A percentile compares a stretch with the other conserved stretches of the same genome.
Evolutionary conservation across 2,797 vertebrate genomes (phyloP).

Genomic region (Bucorvus abyssinicus): DNA sequence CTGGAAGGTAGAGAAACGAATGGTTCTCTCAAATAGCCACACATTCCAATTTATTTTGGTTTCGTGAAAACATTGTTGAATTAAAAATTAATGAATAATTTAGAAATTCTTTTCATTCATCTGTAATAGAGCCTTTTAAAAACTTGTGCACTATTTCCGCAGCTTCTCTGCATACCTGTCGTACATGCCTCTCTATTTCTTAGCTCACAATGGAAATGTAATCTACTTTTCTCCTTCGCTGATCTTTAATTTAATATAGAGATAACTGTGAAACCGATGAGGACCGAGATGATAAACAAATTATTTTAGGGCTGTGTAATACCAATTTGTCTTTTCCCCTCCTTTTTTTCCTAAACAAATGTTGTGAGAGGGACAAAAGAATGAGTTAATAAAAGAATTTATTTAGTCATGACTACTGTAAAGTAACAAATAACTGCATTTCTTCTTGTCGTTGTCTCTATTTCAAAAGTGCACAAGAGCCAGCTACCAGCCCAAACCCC

Average conservation of each 20-base stretch:
- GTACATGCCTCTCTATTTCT: background rate
- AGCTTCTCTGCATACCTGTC: background rate
- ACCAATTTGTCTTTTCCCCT: background rate
- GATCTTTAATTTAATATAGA: constrained; percentile 42
- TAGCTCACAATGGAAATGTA: background rate
- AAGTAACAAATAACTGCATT: background rate
- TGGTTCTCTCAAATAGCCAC: background rate
- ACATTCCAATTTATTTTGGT: background rate
- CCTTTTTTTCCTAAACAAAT: background rate
- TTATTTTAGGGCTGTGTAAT: background rate
- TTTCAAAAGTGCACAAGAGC: background rate
- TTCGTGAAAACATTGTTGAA: background rate
- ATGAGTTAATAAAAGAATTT: background rate
- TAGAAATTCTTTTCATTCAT: background rate
- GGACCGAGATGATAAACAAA: background rate
- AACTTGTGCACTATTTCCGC: background rate
- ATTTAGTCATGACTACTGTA: background rate
- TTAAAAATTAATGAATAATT: background rate
- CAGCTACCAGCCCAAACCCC: background rate
- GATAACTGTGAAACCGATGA: constrained; percentile 7
- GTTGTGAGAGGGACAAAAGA: background rate
- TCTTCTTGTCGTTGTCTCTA: background rate
- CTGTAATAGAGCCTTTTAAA: background rate
- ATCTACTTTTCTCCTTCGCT: constrained; percentile 29
- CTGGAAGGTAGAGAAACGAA: background rate